A percentile compares a stretch with the other conserved stretches of the same genome.
Conservation (phyloP, 2,797 vertebrate genomes). For the Poecilia wingei region DNA sequence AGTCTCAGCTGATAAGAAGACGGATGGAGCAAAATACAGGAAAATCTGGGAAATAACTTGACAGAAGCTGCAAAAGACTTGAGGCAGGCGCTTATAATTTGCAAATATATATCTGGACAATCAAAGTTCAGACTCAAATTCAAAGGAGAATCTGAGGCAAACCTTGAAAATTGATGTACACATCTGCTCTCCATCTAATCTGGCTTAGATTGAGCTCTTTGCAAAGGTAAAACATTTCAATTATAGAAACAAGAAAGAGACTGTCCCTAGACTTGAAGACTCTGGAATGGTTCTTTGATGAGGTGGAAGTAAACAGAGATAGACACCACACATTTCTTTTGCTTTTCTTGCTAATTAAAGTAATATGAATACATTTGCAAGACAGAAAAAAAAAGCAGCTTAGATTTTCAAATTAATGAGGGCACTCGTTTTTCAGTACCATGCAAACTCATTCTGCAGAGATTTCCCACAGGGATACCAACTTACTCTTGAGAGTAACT, state of each 20-base stretch:
- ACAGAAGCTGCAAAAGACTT: not conserved
- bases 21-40: not conserved
- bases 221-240: not conserved
- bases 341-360: not conserved
- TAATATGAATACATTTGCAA: not conserved
- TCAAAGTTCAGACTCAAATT: not conserved
- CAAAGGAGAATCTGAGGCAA: not conserved
- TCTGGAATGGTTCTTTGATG: not conserved
- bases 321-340: not conserved
- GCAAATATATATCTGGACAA: not conserved
- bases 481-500: conserved; percentile 31
- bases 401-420: conserved; percentile 19
- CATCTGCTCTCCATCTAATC: not conserved
- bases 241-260: not conserved
- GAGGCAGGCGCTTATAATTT: not conserved
- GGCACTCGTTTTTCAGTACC: conserved; percentile 20
- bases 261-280: not conserved
- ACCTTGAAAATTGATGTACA: not conserved
- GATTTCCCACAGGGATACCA: conserved; percentile 41
- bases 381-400: conserved; percentile 5
- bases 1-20: not conserved
- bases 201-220: not conserved
- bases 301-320: not conserved
- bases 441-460: conserved; percentile 47
- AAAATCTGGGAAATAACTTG: not conserved